Conservation (phyloP, 2,888 invertebrate species). For the Acrobasis suavella region DNA sequence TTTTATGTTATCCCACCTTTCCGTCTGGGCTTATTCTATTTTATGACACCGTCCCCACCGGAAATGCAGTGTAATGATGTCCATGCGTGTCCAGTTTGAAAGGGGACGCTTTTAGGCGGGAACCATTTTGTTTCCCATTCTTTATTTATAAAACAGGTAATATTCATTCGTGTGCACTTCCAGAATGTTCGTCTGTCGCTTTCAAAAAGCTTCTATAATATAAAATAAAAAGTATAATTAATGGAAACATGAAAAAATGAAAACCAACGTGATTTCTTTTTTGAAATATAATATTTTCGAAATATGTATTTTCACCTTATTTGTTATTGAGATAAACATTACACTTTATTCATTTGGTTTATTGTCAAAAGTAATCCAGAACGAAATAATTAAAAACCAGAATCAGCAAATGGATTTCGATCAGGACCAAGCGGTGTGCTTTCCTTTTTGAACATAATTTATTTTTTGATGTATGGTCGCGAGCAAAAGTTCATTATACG, state of each 20-base stretch:
- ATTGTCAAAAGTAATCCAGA: not conserved
- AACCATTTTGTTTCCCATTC: slow-evolving; percentile 24
- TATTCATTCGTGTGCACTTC: slow-evolving; percentile 17
- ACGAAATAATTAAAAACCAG: too few species aligned
- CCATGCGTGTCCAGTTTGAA: slow-evolving; percentile 50
- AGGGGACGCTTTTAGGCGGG: slow-evolving; percentile 23
- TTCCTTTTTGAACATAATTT: too few species aligned
- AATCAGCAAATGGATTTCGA: too few species aligned
- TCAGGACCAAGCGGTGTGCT: too few species aligned
- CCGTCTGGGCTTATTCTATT: not conserved
- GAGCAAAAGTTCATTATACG: too few species aligned
- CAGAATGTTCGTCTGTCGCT: not conserved
- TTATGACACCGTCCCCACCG: slow-evolving; percentile 38
- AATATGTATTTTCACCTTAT: too few species aligned
- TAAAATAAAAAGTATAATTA: not conserved
- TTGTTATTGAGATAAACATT: too few species aligned
- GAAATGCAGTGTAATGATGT: slow-evolving; percentile 56
- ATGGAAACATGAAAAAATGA: too few species aligned
- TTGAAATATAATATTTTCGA: too few species aligned
- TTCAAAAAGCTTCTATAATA: not conserved
- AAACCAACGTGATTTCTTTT: too few species aligned
- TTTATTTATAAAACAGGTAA: slow-evolving; percentile 27
- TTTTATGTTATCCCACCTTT: too few species aligned
- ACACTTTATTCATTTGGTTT: slow-evolving; percentile 1
- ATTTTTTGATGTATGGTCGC: too few species aligned